These are phyloP conservation scores for Oppia nitens DNA, from an alignment of 1,140 invertebrate genomes.

Conservation along the genomic window DNA sequence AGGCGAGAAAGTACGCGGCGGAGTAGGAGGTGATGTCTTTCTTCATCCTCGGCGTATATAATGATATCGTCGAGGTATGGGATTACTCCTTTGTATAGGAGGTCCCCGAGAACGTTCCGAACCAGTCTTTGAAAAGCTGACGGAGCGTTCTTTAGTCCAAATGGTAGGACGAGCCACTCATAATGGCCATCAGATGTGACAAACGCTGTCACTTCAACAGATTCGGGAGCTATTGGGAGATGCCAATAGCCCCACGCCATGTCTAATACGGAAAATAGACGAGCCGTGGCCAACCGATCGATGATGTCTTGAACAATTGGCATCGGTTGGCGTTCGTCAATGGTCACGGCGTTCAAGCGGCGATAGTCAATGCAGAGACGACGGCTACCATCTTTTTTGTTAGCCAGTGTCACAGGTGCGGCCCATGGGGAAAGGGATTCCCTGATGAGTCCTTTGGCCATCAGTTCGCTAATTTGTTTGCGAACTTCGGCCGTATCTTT, in stretches of 20 bases:
- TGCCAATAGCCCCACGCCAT: no score
- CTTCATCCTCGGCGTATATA: not conserved
- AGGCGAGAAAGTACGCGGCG: not conserved
- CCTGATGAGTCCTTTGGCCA: slow-evolving; percentile 4
- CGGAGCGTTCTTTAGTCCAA: no score
- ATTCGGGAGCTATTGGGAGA: no score
- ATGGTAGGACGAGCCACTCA: no score
- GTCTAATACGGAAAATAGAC: no score
- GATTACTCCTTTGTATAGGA: no score
- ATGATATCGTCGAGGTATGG: not conserved
- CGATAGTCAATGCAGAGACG: slow-evolving; percentile 34
- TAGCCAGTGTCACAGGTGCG: slow-evolving; percentile 16
- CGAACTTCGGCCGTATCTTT: slow-evolving; percentile 13
- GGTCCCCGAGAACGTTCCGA: no score
- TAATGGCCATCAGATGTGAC: no score
- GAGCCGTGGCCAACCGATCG: no score
- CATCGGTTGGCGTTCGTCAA: slow-evolving; percentile 29
- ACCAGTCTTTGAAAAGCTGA: no score
- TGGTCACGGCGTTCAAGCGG: slow-evolving; percentile 29
- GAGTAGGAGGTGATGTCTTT: not conserved
- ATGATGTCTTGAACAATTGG: slow-evolving; percentile 5
- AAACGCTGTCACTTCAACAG: no score
- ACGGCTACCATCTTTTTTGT: slow-evolving; percentile 27
- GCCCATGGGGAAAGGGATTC: slow-evolving; percentile 6
- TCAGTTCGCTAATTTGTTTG: slow-evolving; percentile 10